Evolutionary conservation across 64 coral and sea anemone genomes (phyloP), one percentile per base, ranked within the genome.

Genomic region (Stichodactyla helianthus): DNA sequence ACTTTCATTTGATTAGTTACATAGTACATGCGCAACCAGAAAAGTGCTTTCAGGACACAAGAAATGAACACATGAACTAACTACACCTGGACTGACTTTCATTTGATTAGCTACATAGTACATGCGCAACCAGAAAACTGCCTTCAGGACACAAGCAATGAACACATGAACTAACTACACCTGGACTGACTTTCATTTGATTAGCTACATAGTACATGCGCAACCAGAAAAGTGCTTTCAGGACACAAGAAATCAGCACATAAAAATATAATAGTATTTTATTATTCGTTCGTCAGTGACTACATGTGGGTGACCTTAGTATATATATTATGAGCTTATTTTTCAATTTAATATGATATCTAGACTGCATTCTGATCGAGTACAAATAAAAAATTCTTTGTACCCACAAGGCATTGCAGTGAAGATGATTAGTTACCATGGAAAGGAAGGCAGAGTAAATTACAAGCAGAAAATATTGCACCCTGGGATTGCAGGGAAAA

Each of bases 261-360:
- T 71, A 74, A n/a, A 74, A 74, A 74, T 74, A 74, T 74, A 74
- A 74, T 74, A 74, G 68, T 26, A 26, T 10, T 74, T 74, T 74
- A 74, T 74, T 74, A 13, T 74, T 26, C 35, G 10, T 1, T 74
- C 20, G 10, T 74, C n/a, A 31, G 68, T 74, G n/a, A 27, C 68
- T 74, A 74, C 68, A 74, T 35, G 25, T 74, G 68, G 23, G 25
- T 10, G n/a, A 27, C 27, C 20, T 23, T 26, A 31, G 10, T 13
- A 31, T 7, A 26, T 74, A 1, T 15, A 58, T 58, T 58, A 58
- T 31, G 11, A 74, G 68, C 26, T 11, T 74, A 31, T 74, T 31
- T n/a, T 74, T n/a, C 19, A 70, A 44, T 44, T 44, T 23, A 22
- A 25, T 20, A 20, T 65, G 15, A 2, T 16, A 70, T 25, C 19